A percentile compares a stretch with the other conserved stretches of the same genome.
phyloP scores from a whole-genome alignment of 1,140 invertebrate species.

The Sinonovacula constricta region DNA sequence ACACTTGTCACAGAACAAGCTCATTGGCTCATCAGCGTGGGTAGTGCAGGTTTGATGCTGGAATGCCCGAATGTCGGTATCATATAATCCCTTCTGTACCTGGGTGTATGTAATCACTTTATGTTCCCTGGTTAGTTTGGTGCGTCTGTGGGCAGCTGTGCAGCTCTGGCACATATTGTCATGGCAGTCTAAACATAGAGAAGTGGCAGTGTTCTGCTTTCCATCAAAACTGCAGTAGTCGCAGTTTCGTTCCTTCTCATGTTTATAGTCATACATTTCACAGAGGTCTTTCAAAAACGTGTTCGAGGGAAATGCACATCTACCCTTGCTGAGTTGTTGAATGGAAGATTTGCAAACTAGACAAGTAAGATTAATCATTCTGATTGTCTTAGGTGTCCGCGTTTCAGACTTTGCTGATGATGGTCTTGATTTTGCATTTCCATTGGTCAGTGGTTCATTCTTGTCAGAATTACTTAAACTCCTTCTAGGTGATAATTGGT shows the following conservation, averaged over 20 bases:
- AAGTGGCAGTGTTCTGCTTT: conserved; percentile 53
- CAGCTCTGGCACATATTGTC: conserved; percentile 73
- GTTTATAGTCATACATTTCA: conserved; percentile 62
- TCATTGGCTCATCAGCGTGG: conserved; percentile 55
- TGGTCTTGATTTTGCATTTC: no score
- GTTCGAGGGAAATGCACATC: conserved; percentile 43
- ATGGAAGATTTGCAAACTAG: conserved; percentile 58
- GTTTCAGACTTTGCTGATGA: no score
- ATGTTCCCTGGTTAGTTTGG: conserved; percentile 72
- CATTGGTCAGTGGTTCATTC: neutral
- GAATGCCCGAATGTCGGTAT: conserved; percentile 67
- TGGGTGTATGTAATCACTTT: conserved; percentile 65
- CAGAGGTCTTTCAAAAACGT: conserved; percentile 61
- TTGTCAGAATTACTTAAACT: neutral
- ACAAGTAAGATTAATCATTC: conserved; percentile 45
- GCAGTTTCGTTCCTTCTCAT: conserved; percentile 60
- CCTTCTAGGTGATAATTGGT: no score
- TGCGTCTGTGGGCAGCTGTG: conserved; percentile 67
- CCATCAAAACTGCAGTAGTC: conserved; percentile 72
- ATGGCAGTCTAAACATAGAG: conserved; percentile 69
- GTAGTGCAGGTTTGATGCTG: conserved; percentile 58
- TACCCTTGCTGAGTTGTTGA: conserved; percentile 21
- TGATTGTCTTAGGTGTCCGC: no score
- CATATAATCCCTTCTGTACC: conserved; percentile 69
- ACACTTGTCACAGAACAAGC: conserved; percentile 68